Evolutionary conservation across 2,113 vertebrate genomes (phyloP).

Genomic region (Anseranas semipalmata): DNA sequence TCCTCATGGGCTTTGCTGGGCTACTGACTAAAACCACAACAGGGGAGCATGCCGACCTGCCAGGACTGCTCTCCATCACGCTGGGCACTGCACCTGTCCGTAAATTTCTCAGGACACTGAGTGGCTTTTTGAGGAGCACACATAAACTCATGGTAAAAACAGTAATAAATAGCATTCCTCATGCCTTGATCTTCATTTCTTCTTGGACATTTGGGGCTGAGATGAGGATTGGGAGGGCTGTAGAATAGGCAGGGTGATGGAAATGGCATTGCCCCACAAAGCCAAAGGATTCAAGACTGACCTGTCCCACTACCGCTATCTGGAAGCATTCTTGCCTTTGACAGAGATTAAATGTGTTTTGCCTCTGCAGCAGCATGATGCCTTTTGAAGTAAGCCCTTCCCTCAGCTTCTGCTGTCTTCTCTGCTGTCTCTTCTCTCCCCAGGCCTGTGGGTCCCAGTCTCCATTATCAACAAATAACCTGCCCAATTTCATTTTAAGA

Average conservation of each 20-base stretch:
- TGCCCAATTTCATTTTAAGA: background rate
- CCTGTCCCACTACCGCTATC: background rate
- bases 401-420: background rate
- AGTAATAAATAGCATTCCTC: background rate
- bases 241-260: background rate
- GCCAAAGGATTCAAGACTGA: background rate
- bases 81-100: background rate
- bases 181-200: background rate
- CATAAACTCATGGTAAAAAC: background rate
- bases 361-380: background rate
- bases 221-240: background rate
- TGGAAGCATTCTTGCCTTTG: background rate
- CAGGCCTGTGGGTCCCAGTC: background rate
- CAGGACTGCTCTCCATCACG: background rate
- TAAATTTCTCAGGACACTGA: background rate
- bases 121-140: background rate
- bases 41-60: background rate
- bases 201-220: background rate
- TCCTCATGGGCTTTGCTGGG: background rate
- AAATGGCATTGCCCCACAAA: background rate
- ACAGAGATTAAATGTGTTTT: background rate
- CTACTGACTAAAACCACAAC: background rate
- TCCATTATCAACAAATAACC: background rate
- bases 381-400: rapidly evolving
- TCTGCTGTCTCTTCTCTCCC: background rate